These are phyloP conservation scores for Leptinotarsa haldemani DNA, from an alignment of 2,888 invertebrate genomes.

Conservation along the genomic window DNA sequence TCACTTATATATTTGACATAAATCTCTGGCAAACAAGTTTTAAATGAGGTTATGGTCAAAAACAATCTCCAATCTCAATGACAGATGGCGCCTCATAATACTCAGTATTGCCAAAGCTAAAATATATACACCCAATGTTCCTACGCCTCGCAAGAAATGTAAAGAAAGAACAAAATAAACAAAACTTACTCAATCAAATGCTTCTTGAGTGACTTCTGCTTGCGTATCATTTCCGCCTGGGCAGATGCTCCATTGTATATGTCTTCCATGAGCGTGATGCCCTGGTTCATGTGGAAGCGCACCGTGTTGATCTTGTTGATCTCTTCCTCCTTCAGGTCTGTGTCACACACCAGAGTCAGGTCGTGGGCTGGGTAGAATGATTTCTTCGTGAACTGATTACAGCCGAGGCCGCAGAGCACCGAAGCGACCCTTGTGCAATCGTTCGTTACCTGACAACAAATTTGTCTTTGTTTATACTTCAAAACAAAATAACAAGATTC, in stretches of 20 bases:
- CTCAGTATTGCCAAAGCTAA: no score
- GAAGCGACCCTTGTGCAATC: conserved; percentile 77
- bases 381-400: conserved; percentile 66
- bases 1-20: no score
- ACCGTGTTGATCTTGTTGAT: conserved; percentile 78
- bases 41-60: no score
- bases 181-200: conserved; percentile 64
- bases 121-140: no score
- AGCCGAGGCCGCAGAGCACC: conserved; percentile 88
- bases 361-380: conserved; percentile 87
- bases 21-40: no score
- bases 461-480: no score
- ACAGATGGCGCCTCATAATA: no score
- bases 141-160: no score
- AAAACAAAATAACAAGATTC: no score
- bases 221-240: conserved; percentile 60
- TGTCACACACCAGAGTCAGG: conserved; percentile 82
- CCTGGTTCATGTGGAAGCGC: conserved; percentile 77
- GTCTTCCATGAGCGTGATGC: conserved; percentile 68
- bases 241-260: conserved; percentile 58
- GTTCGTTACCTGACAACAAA: conserved; percentile 18
- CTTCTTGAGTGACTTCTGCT: conserved; percentile 67
- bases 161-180: neutral
- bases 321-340: conserved; percentile 77
- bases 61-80: no score